Evolutionary conservation across 2,888 invertebrate genomes (phyloP).

Genomic region (Hirtodrosophila duncani): DNA sequence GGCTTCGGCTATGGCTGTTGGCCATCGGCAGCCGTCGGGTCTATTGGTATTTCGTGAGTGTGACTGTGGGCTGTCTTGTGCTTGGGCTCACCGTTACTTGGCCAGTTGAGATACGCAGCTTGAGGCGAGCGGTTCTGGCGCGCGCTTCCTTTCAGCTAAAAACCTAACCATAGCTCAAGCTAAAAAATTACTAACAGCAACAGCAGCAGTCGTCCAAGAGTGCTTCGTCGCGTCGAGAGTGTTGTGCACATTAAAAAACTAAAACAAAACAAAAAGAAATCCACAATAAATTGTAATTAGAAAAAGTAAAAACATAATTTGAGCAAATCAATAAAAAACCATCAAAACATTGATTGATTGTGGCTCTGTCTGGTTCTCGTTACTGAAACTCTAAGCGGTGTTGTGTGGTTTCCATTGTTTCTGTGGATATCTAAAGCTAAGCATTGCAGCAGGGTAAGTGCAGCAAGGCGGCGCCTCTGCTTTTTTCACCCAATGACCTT

Average conservation of each 20-base stretch:
- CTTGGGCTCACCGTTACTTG: constrained; percentile 65
- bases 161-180: constrained; percentile 23
- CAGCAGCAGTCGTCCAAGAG: constrained; percentile 53
- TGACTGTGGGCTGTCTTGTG: constrained; percentile 55
- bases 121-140: constrained; percentile 69
- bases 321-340: constrained; percentile 14
- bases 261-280: constrained; percentile 9
- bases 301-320: constrained; percentile 15
- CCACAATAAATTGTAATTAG: background rate
- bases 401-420: constrained; percentile 9
- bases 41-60: constrained; percentile 40
- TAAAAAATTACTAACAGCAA: constrained; percentile 55
- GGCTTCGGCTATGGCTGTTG: constrained; percentile 18
- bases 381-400: too few species aligned
- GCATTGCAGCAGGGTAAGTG: constrained; percentile 44
- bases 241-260: constrained; percentile 48
- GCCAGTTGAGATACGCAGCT: constrained; percentile 70
- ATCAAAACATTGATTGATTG: constrained; percentile 46
- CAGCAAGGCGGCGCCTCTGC: background rate
- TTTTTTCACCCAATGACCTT: constrained; percentile 40
- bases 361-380: too few species aligned
- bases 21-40: too few species aligned
- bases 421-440: too few species aligned
- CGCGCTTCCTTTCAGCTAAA: constrained; percentile 50
- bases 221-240: constrained; percentile 54